phyloP scores from a whole-genome alignment of 2,888 invertebrate species.

The Cinara cedri region DNA sequence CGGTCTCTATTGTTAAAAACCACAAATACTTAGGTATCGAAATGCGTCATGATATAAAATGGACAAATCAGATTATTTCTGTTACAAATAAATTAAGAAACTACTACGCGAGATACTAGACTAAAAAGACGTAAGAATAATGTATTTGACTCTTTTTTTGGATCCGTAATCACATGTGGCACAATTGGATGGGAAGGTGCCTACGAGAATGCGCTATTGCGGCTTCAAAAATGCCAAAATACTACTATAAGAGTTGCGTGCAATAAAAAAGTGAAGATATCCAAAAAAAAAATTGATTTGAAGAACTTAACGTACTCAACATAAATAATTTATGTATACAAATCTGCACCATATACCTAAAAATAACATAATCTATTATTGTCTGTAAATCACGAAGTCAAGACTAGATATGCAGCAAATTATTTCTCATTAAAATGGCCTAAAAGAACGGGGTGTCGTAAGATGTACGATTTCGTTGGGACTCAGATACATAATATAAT shows the following conservation, averaged over 20 bases:
- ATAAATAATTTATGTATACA: not conserved
- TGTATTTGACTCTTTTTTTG: constrained; percentile 1
- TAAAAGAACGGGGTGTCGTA: too few relatives aligned
- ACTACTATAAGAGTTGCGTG: not conserved
- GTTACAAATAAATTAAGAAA: not conserved
- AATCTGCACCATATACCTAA: not conserved
- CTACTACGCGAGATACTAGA: not conserved
- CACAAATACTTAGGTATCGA: not conserved
- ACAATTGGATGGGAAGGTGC: too few relatives aligned
- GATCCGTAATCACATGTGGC: not conserved
- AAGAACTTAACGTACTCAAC: too few relatives aligned
- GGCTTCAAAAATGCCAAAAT: not conserved
- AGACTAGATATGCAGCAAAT: not conserved
- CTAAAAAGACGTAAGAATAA: not conserved
- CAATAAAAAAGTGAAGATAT: too few relatives aligned
- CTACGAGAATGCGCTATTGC: not conserved
- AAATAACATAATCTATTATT: not conserved
- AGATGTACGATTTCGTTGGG: not conserved
- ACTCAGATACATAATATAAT: too few relatives aligned
- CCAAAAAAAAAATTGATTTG: too few relatives aligned
- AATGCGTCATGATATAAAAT: not conserved
- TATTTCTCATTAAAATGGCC: too few relatives aligned
- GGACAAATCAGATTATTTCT: not conserved
- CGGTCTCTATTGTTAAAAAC: too few relatives aligned
- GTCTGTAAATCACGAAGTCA: not conserved